Conservation (phyloP, 2,797 vertebrate species). For the Trematomus bernacchii region DNA sequence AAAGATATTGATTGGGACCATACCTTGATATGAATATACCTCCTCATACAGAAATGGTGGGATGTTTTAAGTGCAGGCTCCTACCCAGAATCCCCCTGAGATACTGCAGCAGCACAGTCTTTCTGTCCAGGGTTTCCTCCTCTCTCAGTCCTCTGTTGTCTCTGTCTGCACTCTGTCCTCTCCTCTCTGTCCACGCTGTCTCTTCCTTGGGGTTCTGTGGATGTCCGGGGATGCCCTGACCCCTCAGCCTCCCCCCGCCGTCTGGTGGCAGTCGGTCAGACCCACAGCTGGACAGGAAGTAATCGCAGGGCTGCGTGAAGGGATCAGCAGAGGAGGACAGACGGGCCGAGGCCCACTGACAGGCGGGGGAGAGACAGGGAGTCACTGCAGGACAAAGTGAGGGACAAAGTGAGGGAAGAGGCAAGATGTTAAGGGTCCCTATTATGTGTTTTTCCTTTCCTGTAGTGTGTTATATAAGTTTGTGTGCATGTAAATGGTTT, state of each 20-base stretch:
- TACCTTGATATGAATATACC: neutral
- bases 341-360: slow-evolving; percentile 75
- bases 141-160: slow-evolving; percentile 31
- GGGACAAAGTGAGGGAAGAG: slow-evolving; percentile 27
- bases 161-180: slow-evolving; percentile 22
- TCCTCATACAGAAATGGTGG: neutral
- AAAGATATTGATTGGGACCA: slow-evolving; percentile 1
- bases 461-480: too few species aligned
- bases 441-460: too few species aligned
- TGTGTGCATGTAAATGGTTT: too few species aligned
- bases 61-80: neutral
- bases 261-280: slow-evolving; percentile 46
- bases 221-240: slow-evolving; percentile 50
- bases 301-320: slow-evolving; percentile 89
- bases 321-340: slow-evolving; percentile 84
- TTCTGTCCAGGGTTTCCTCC: slow-evolving; percentile 78
- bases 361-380: slow-evolving; percentile 82
- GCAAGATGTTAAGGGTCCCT: neutral
- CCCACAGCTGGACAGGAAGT: slow-evolving; percentile 89
- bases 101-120: slow-evolving; percentile 83
- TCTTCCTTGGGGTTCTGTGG: slow-evolving; percentile 43
- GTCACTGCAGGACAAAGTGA: too few species aligned
- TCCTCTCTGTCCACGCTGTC: slow-evolving; percentile 4
- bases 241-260: slow-evolving; percentile 56
- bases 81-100: slow-evolving; percentile 90